phyloP scores from a whole-genome alignment of 2,888 invertebrate species.

The Endotricha flammealis region DNA sequence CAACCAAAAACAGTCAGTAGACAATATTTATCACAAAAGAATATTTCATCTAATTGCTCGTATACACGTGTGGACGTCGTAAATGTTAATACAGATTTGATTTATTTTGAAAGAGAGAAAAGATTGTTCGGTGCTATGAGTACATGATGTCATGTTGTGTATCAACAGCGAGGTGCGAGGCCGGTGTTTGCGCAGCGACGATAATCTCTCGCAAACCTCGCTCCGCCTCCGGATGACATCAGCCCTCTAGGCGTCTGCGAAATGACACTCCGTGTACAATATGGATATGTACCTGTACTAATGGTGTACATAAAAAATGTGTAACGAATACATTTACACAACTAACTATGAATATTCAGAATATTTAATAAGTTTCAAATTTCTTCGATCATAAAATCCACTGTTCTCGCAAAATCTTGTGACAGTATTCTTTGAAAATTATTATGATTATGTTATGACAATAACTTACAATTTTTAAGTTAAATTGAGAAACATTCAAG shows the following conservation, averaged over 20 bases:
- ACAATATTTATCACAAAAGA: conserved; percentile 5
- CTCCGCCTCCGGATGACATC: conserved; percentile 65
- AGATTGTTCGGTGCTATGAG: conserved; percentile 31
- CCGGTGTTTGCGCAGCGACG: conserved; percentile 44
- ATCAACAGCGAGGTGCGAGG: conserved; percentile 56
- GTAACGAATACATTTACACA: conserved; percentile 17
- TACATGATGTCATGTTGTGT: conserved; percentile 63
- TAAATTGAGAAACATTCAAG: no score
- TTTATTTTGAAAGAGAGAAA: conserved; percentile 27
- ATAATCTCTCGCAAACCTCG: conserved; percentile 57
- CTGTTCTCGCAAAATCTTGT: no score
- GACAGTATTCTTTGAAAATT: no score
- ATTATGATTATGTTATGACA: no score
- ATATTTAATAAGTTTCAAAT: no score
- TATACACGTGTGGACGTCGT: conserved; percentile 12
- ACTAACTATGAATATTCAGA: no score
- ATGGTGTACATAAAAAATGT: conserved; percentile 23
- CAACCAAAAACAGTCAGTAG: not conserved
- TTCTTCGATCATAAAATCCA: no score
- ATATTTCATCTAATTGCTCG: conserved; percentile 7
- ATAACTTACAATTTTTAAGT: no score
- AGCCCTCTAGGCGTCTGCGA: conserved; percentile 31
- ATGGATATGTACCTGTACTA: conserved; percentile 32
- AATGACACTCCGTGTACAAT: conserved; percentile 30
- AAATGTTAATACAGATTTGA: conserved; percentile 21